Evolutionary conservation across 2,113 vertebrate genomes (phyloP).

Genomic region (Oryzias curvinotus): DNA sequence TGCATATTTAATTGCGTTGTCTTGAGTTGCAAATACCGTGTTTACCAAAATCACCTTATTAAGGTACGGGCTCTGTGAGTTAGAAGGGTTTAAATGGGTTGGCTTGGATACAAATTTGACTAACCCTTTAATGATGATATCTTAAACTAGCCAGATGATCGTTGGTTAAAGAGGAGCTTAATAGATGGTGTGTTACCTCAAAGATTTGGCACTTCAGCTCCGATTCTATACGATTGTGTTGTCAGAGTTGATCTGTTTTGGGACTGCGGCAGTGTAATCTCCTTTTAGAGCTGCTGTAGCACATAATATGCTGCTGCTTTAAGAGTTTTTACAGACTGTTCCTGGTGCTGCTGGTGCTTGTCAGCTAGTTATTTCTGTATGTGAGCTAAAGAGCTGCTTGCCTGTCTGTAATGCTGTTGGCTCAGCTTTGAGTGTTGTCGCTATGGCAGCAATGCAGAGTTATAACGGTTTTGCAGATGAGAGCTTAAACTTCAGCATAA

Average conservation of each 20-base stretch:
- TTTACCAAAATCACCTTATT: constrained; percentile 2
- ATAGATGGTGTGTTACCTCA: background rate
- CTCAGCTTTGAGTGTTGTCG: constrained; percentile 63
- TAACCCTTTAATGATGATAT: background rate
- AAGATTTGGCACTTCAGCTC: background rate
- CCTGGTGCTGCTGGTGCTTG: constrained; percentile 28
- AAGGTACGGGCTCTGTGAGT: background rate
- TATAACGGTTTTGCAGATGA: constrained; percentile 33
- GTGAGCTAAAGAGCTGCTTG: constrained; percentile 47
- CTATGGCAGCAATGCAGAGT: constrained; percentile 64
- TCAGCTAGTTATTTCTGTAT: constrained; percentile 59
- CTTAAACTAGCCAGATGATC: constrained; percentile 4
- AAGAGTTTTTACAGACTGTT: constrained; percentile 18
- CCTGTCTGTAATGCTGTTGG: constrained; percentile 47
- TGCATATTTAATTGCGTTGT: constrained; percentile 29
- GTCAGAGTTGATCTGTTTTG: background rate
- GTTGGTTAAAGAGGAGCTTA: background rate
- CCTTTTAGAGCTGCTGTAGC: constrained; percentile 2
- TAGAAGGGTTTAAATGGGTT: background rate
- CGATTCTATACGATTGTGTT: background rate
- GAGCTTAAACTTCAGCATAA: constrained; percentile 9
- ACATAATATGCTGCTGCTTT: constrained; percentile 11
- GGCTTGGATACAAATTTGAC: constrained; percentile 1
- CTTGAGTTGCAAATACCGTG: constrained; percentile 15
- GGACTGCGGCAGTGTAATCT: constrained; percentile 1